These are phyloP conservation scores for Catocala sponsa DNA, from an alignment of 2,888 invertebrate species.

Conservation along the genomic window DNA sequence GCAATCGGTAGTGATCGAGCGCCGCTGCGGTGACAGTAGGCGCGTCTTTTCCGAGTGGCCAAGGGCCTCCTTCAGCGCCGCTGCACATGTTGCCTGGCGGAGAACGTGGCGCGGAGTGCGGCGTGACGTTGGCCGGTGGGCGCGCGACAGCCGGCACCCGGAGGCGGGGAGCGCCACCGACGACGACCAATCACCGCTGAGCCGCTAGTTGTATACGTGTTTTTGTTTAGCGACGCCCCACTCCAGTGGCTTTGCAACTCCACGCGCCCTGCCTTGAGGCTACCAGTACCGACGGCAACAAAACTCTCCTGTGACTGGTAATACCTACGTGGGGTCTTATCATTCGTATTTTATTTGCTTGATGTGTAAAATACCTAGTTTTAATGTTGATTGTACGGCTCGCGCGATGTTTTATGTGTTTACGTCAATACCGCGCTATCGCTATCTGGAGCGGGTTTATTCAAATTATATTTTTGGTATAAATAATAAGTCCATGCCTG, in stretches of 20 bases:
- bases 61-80: conserved; percentile 84
- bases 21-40: conserved; percentile 86
- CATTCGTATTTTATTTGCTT: too few relatives aligned
- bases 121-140: conserved; percentile 48
- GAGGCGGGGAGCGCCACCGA: conserved; percentile 53
- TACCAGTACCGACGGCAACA: conserved; percentile 69
- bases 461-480: too few relatives aligned
- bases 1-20: conserved; percentile 94
- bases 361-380: too few relatives aligned
- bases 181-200: conserved; percentile 74
- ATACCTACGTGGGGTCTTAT: not conserved
- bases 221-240: conserved; percentile 88
- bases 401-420: too few relatives aligned
- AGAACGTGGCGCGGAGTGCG: conserved; percentile 75
- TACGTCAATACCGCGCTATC: too few relatives aligned
- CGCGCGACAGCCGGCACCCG: conserved; percentile 43
- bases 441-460: too few relatives aligned
- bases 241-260: conserved; percentile 78
- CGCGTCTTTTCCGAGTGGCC: conserved; percentile 84
- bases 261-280: conserved; percentile 83
- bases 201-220: conserved; percentile 82
- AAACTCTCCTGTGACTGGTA: conserved; percentile 39
- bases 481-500: too few relatives aligned
- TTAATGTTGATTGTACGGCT: too few relatives aligned
- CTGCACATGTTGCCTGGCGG: conserved; percentile 82